Base-by-base conservation (phyloP, 2,113 vertebrate genomes). In the Ascaphus truei region DNA sequence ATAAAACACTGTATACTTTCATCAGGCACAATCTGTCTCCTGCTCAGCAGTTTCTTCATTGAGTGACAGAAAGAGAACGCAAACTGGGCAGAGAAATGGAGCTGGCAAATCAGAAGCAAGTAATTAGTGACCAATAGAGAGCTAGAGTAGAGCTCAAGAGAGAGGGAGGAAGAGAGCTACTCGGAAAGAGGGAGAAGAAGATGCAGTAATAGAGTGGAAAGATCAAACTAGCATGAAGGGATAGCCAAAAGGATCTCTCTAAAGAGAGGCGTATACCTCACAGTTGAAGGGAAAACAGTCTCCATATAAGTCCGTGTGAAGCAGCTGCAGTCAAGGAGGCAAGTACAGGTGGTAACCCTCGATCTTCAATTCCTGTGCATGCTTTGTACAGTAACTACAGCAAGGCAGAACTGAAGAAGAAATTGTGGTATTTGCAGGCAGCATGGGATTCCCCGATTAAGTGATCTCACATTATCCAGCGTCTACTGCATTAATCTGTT, bases 401-500 rank as follows among this genome's bases (percentile, higher is more conserved):
- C 29, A 47, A 51, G 48, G 43, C 2, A 25, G 13, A 12, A 60
- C 13, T 55, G 51, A 47, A 72, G 65, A 55, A 75, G 75, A 37
- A 72, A 34, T 18, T 13, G 53, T 67, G 66, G 51, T 77, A 56
- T 68, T 33, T 1, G 9, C 43, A 37, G 65, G 10, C 30, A 1
- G 62, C 18, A 68, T 72, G 73, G 27, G 64, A 50, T 41, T 74
- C 37, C 37, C 51, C 29, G 72, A 25, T 27, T 58, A 52, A 45
- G 5, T 2, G 0, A 2, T 53, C 10, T 39, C 39, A 5, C 36
- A 23, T 39, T 0, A 57, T 43, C 1, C 76, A 63, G 47, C 65
- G 33, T 18, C 29, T 6, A 48, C 58, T 7, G 15, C 7, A 4
- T 23, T 53, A 52, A 73, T 75, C 73, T 82, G 81, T 76, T 76